Percentiles rank a stretch among this genome's conserved stretches.
phyloP scores from a whole-genome alignment of 2,888 invertebrate genomes.

The Leptothorax acervorum region DNA sequence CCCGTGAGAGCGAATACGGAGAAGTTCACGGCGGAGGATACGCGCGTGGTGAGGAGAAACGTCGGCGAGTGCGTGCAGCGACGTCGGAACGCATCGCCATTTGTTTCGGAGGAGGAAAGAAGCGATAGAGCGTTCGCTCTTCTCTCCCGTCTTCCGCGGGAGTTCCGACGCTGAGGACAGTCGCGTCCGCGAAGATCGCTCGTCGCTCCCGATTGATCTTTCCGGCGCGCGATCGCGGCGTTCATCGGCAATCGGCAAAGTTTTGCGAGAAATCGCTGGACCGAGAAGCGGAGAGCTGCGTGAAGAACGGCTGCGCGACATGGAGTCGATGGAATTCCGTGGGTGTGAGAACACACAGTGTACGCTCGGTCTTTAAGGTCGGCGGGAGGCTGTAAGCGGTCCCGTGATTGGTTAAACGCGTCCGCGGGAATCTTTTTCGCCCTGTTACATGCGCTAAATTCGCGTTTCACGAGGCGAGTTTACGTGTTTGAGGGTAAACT shows the following conservation, averaged over 20 bases:
- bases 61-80: conserved; percentile 22
- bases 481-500: conserved; percentile 7
- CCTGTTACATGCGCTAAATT: conserved; percentile 49
- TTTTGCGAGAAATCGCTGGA: neutral
- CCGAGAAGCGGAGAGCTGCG: neutral
- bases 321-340: conserved; percentile 20
- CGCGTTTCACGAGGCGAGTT: conserved; percentile 38
- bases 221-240: neutral
- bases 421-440: conserved; percentile 62
- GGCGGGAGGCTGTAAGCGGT: conserved; percentile 62
- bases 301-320: conserved; percentile 29
- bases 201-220: neutral
- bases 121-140: neutral
- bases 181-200: neutral
- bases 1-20: conserved; percentile 64
- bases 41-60: conserved; percentile 37
- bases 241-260: neutral
- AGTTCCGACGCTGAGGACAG: neutral
- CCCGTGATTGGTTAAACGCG: conserved; percentile 65
- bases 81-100: conserved; percentile 15
- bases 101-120: neutral
- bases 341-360: conserved; percentile 54
- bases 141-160: neutral
- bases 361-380: conserved; percentile 70
- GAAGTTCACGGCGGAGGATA: conserved; percentile 45